These are phyloP conservation scores for Talpa occidentalis DNA, from an alignment of 2,113 vertebrate genomes.

Conservation along the genomic window DNA sequence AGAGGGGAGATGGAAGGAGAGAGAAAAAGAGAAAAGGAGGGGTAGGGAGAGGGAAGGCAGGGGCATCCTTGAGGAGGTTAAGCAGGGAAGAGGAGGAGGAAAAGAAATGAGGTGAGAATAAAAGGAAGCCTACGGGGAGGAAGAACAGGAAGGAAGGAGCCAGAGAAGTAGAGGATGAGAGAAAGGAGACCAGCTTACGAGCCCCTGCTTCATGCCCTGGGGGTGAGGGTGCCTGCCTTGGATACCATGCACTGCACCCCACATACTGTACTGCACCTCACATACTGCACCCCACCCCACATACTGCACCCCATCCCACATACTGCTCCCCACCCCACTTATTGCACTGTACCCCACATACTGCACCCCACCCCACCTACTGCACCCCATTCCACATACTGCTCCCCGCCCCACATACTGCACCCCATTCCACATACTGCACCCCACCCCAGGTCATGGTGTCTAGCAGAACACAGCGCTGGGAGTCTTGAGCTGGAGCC, in stretches of 20 bases:
- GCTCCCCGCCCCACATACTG: no score
- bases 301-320: no score
- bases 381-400: no score
- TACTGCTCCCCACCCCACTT: no score
- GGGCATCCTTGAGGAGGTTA: neutral
- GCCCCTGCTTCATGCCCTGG: neutral
- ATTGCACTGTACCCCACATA: no score
- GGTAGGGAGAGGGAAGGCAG: neutral
- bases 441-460: accelerated
- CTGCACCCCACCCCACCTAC: no score
- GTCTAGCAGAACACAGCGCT: neutral
- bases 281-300: no score
- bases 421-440: neutral
- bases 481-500: neutral
- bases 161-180: neutral
- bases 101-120: neutral
- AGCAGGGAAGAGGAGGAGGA: neutral
- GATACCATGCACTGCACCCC: no score
- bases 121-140: neutral
- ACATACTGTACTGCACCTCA: accelerated
- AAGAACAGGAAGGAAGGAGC: neutral
- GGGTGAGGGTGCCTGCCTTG: accelerated
- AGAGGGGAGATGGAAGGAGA: neutral
- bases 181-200: neutral
- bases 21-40: neutral